phyloP scores from a whole-genome alignment of 2,113 vertebrate genomes.

The Sebastes fasciatus region DNA sequence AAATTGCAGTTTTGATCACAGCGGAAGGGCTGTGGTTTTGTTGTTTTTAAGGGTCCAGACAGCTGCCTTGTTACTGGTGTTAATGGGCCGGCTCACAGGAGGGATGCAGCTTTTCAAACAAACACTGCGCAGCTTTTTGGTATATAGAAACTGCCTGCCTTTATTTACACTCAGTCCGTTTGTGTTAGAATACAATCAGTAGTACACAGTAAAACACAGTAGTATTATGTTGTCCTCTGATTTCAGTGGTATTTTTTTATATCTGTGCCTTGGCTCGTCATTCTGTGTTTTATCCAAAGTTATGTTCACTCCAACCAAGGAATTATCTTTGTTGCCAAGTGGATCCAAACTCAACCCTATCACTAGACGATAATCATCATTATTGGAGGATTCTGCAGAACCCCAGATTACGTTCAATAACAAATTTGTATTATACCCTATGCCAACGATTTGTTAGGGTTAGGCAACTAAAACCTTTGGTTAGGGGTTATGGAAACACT shows the following conservation, averaged over 20 bases:
- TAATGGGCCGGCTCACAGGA: slow-evolving; percentile 3
- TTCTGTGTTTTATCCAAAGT: background rate
- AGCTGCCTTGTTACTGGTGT: slow-evolving; percentile 8
- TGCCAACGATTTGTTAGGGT: background rate
- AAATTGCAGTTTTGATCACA: background rate
- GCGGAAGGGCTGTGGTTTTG: background rate
- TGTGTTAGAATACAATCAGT: background rate
- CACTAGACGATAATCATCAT: too few relatives aligned
- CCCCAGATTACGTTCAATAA: background rate
- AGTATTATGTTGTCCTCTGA: background rate
- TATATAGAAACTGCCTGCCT: background rate
- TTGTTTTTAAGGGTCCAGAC: slow-evolving; percentile 15
- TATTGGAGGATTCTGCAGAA: too few relatives aligned
- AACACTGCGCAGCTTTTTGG: background rate
- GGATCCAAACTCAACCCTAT: background rate
- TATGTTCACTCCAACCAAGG: background rate
- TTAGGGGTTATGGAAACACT: background rate
- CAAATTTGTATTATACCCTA: background rate
- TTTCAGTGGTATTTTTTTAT: background rate
- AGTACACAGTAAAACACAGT: too few relatives aligned
- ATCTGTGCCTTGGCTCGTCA: background rate
- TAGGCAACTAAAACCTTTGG: background rate
- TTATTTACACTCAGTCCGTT: background rate
- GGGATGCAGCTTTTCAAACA: slow-evolving; percentile 25
- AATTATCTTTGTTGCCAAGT: background rate